Conservation (phyloP, 2,888 invertebrate genomes). For the Apotomis capreana region DNA sequence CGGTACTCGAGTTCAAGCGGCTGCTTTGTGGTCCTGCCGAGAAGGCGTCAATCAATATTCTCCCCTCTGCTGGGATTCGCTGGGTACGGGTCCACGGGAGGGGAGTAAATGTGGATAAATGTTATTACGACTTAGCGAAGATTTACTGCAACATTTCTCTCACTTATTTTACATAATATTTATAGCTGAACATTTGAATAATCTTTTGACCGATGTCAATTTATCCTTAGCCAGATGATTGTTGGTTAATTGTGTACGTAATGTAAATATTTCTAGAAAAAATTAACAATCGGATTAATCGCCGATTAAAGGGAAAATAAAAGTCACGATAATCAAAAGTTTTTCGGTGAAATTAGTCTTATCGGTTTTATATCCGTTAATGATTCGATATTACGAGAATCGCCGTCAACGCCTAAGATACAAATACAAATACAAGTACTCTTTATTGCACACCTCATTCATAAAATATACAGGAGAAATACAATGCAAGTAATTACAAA, state of each 20-base stretch:
- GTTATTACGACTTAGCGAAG: slow-evolving; percentile 32
- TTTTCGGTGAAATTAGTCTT: slow-evolving; percentile 22
- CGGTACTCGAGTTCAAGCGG: slow-evolving; percentile 10
- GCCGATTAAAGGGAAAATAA: background rate
- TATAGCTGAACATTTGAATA: background rate
- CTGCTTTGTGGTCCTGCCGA: slow-evolving; percentile 28
- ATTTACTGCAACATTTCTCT: slow-evolving; percentile 18
- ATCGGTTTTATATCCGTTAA: slow-evolving; percentile 27
- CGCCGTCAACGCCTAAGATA: background rate
- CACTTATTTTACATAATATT: slow-evolving; percentile 3
- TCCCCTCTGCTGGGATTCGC: slow-evolving; percentile 31
- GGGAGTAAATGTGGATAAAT: slow-evolving; percentile 37
- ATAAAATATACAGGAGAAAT: too few species aligned
- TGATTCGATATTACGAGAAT: slow-evolving; percentile 8
- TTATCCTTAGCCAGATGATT: background rate
- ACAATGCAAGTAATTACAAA: too few species aligned
- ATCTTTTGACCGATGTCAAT: background rate
- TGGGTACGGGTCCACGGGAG: slow-evolving; percentile 21
- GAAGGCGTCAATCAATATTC: slow-evolving; percentile 39
- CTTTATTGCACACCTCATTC: too few species aligned
- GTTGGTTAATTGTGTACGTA: background rate
- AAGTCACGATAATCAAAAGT: background rate
- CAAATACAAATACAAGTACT: too few species aligned
- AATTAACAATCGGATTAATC: background rate
- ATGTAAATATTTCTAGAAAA: background rate